These are phyloP conservation scores for Rana temporaria DNA, from an alignment of 2,113 vertebrate species.

Conservation along the genomic window DNA sequence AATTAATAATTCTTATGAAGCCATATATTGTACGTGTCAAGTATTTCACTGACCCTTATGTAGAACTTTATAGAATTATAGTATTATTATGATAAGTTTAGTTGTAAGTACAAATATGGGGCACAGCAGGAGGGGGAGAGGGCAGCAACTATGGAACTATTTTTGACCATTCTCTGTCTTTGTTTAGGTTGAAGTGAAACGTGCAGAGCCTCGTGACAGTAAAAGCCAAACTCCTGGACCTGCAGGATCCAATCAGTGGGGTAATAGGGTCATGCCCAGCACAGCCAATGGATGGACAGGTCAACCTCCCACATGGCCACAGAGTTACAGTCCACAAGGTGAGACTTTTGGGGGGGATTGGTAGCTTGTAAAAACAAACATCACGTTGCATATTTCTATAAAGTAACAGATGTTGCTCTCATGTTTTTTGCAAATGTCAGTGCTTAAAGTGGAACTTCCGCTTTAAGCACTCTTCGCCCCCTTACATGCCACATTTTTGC, in stretches of 20 bases:
- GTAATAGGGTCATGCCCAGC: slow-evolving; percentile 88
- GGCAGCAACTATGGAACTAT: slow-evolving; percentile 57
- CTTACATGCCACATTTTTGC: no score
- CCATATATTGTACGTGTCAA: slow-evolving; percentile 87
- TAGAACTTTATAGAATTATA: slow-evolving; percentile 80
- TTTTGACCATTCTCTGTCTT: slow-evolving; percentile 72
- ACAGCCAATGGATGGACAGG: slow-evolving; percentile 97
- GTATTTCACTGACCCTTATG: slow-evolving; percentile 83
- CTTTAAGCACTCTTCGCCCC: no score
- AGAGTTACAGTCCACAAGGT: slow-evolving; percentile 96
- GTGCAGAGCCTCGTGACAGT: slow-evolving; percentile 95
- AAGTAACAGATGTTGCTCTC: no score
- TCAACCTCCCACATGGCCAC: slow-evolving; percentile 94
- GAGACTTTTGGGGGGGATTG: slow-evolving; percentile 58
- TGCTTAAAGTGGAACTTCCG: no score
- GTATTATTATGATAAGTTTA: slow-evolving; percentile 82
- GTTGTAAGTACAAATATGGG: slow-evolving; percentile 72
- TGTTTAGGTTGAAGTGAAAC: slow-evolving; percentile 98
- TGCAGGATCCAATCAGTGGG: slow-evolving; percentile 91
- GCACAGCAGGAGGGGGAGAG: slow-evolving; percentile 78
- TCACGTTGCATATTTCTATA: no score
- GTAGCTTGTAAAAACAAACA: background rate
- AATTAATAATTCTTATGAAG: background rate
- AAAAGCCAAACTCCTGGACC: slow-evolving; percentile 90
- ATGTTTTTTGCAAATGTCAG: no score